Percentiles rank a stretch among this genome's conserved stretches.
phyloP scores from a whole-genome alignment of 2,888 invertebrate species.

The Zygogramma bicolorata region DNA sequence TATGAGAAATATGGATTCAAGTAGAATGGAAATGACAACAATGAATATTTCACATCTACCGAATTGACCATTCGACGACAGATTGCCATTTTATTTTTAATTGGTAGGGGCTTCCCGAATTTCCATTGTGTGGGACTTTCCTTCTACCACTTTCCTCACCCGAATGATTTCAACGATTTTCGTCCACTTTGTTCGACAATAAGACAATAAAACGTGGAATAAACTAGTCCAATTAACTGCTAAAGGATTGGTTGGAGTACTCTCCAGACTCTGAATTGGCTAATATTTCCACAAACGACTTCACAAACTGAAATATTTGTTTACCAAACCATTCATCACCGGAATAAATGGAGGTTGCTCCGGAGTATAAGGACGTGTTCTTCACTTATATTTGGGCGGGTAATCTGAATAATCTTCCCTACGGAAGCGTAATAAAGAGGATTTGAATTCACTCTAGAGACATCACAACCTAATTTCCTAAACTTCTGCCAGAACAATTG shows the following conservation, averaged over 20 bases:
- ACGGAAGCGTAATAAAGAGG: background rate
- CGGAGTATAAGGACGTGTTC: background rate
- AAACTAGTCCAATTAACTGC: conserved; percentile 1
- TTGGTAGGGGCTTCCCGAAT: background rate
- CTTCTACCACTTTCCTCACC: background rate
- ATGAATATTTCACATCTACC: background rate
- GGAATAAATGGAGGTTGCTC: background rate
- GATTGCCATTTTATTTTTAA: background rate
- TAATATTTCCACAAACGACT: conserved; percentile 11
- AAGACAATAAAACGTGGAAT: background rate
- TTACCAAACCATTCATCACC: conserved; percentile 3
- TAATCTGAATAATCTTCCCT: background rate
- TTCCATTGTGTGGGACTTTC: background rate
- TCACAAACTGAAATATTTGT: conserved; percentile 8
- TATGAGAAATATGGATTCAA: too few relatives aligned
- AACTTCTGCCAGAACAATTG: background rate
- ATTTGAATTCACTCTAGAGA: background rate
- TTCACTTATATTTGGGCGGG: background rate
- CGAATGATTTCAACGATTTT: background rate
- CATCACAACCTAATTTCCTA: background rate
- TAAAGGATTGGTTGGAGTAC: background rate
- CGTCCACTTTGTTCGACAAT: background rate
- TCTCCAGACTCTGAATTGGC: background rate
- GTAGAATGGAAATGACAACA: background rate
- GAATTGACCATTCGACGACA: background rate